These are phyloP conservation scores for Hippocampus guttulatus DNA, from an alignment of 2,113 vertebrate species.

Conservation along the genomic window DNA sequence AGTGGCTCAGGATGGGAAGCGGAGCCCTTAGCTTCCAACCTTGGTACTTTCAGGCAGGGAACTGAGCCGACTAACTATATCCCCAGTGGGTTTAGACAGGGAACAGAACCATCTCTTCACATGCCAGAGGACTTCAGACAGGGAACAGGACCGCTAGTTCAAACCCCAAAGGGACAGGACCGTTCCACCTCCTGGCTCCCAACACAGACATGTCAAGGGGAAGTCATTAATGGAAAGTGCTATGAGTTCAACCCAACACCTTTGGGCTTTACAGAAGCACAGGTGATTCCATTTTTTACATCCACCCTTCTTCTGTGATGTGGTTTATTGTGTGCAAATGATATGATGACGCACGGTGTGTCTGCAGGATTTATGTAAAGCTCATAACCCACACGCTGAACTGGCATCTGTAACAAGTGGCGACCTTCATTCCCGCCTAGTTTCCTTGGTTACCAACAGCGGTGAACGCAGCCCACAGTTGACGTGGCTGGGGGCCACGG, in stretches of 20 bases:
- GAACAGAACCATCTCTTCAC: slow-evolving; percentile 1
- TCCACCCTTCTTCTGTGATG: no score
- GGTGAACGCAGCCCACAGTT: slow-evolving; percentile 41
- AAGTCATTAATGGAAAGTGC: slow-evolving; percentile 56
- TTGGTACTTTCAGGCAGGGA: slow-evolving; percentile 30
- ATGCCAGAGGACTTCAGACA: slow-evolving; percentile 14
- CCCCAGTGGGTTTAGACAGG: slow-evolving; percentile 28
- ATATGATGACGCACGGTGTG: not conserved
- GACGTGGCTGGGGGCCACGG: slow-evolving; percentile 66
- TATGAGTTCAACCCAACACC: slow-evolving; percentile 58
- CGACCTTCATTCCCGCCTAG: slow-evolving; percentile 57
- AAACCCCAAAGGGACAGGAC: not conserved
- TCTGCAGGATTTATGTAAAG: slow-evolving; percentile 54
- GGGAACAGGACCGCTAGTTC: slow-evolving; percentile 9
- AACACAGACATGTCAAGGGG: slow-evolving; percentile 47
- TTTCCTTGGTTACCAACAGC: slow-evolving; percentile 57
- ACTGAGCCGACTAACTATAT: not conserved
- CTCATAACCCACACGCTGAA: slow-evolving; percentile 43
- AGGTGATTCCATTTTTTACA: slow-evolving; percentile 45
- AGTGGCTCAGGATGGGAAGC: not conserved
- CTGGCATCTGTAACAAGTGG: slow-evolving; percentile 57
- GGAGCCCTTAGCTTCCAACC: not conserved
- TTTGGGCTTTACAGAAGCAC: slow-evolving; percentile 62
- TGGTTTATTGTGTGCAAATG: not conserved
- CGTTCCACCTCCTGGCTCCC: not conserved